Percentiles rank a stretch among this genome's conserved stretches.
Conservation (phyloP, 2,797 vertebrate genomes). For the Rhadinocentrus ornatus region DNA sequence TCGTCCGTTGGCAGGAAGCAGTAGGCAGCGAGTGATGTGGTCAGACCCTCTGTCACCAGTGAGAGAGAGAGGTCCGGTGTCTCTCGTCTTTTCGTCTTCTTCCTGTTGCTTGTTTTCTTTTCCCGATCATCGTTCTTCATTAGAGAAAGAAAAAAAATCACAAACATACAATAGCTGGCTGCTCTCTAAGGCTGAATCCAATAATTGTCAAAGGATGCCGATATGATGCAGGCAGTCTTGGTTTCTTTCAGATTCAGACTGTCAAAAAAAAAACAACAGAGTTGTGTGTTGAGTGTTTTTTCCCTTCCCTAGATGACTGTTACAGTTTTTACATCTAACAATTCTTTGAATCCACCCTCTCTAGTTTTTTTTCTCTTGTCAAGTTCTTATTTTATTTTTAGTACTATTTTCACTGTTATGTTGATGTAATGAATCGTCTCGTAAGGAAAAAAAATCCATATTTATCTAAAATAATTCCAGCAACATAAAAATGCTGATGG, state of each 20-base stretch:
- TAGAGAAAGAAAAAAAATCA: constrained; percentile 31
- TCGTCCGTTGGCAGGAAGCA: constrained; percentile 85
- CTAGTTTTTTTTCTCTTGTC: not conserved
- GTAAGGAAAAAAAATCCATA: not conserved
- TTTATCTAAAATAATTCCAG: not conserved
- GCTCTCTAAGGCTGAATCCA: constrained; percentile 9
- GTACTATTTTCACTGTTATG: not conserved
- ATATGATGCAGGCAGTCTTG: too few relatives aligned
- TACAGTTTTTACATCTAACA: not conserved
- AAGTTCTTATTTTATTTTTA: not conserved
- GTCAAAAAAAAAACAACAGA: not conserved
- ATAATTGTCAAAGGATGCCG: constrained; percentile 12
- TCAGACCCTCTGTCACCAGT: constrained; percentile 90
- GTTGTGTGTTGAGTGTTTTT: not conserved
- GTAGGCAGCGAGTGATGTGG: constrained; percentile 94
- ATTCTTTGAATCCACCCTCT: not conserved
- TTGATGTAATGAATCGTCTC: not conserved
- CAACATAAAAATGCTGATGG: constrained; percentile 14
- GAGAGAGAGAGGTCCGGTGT: constrained; percentile 47
- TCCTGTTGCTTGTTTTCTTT: constrained; percentile 67
- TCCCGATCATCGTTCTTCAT: constrained; percentile 65
- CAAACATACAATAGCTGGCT: constrained; percentile 16
- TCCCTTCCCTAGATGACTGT: not conserved
- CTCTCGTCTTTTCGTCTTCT: constrained; percentile 45
- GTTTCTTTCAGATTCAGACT: not conserved